A percentile compares a stretch with the other conserved stretches of the same genome.
These are phyloP conservation scores for Pangasius djambal DNA, from an alignment of 2,797 vertebrate species.

Conservation along the genomic window DNA sequence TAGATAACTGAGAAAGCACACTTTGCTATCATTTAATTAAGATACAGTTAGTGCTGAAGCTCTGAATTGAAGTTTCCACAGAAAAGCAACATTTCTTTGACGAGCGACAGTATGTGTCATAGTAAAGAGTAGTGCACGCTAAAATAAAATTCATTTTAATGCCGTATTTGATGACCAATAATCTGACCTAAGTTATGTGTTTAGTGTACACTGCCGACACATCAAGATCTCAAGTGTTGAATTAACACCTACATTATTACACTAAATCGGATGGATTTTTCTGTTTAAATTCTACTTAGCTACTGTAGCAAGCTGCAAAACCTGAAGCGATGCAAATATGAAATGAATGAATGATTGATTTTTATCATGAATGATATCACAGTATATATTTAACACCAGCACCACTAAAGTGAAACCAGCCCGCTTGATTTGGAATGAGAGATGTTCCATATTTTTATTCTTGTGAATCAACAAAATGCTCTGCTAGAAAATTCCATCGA, in stretches of 20 bases:
- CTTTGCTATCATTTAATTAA: neutral
- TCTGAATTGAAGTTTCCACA: neutral
- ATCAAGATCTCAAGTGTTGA: neutral
- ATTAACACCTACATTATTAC: neutral
- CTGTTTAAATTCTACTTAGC: neutral
- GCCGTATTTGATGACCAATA: neutral
- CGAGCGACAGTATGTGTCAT: neutral
- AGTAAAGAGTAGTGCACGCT: neutral
- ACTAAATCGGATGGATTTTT: neutral
- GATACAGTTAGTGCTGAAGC: neutral
- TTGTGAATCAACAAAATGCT: neutral
- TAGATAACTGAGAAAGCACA: neutral
- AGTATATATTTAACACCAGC: neutral
- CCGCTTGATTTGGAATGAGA: neutral
- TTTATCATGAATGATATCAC: neutral
- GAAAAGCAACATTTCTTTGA: neutral
- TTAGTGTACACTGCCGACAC: neutral
- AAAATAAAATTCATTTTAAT: neutral
- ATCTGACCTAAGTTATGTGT: neutral
- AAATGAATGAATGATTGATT: neutral
- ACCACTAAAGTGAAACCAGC: neutral
- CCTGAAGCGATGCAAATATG: neutral
- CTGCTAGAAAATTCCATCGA: neutral
- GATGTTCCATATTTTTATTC: neutral
- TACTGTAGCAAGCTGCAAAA: neutral